Base-by-base conservation (phyloP, 2,888 invertebrate genomes). In the Parochlus steinenii region DNA sequence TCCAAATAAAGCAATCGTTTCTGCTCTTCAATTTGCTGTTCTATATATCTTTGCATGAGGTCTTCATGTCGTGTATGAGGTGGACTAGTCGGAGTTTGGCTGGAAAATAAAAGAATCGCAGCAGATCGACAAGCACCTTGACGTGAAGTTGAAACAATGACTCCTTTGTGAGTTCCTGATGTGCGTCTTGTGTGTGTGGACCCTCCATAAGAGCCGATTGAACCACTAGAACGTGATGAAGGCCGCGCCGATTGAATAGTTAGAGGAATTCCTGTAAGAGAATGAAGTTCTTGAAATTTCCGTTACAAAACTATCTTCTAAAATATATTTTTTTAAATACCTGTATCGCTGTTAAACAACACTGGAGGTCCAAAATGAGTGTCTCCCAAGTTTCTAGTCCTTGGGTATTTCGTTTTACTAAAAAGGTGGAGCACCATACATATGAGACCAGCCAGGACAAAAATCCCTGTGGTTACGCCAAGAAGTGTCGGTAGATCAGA, bases 21-120 rank as follows among this genome's bases (percentile, higher is more conserved):
- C 47, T 59, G 58, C 43, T 57, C 55, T 44, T 57, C 55, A 44
- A 59, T 52, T 51, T 59, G 58, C 46, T 55, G 56, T 50, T 59
- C 56, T 49, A 59, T 51, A 42, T 59, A 54, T 43, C 57, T 58
- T 42, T 53, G 54, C 58, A 58, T 36, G 12, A 36, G 17, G 8
- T 29, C 22, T 24, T 56, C 41, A 54, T 51, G 45, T n/a, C n/a
- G n/a, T n/a, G n/a, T n/a, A n/a, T n/a, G n/a, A n/a, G n/a, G n/a
- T n/a, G n/a, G n/a, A n/a, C 42, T 43, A 55, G 68, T 65, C 63
- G 64, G 64, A 61, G 79, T 74, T 67, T 79, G 79, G 70, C 79
- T 81, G 71, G 83, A 83, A 71, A 83, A 81, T 69, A 85, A 78
- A 79, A 85, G 82, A 78, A 85, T 82, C 78, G 83, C 83, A 68